These are phyloP conservation scores for Platerodrilus igneus DNA, from an alignment of 2,888 invertebrate species.

Conservation along the genomic window DNA sequence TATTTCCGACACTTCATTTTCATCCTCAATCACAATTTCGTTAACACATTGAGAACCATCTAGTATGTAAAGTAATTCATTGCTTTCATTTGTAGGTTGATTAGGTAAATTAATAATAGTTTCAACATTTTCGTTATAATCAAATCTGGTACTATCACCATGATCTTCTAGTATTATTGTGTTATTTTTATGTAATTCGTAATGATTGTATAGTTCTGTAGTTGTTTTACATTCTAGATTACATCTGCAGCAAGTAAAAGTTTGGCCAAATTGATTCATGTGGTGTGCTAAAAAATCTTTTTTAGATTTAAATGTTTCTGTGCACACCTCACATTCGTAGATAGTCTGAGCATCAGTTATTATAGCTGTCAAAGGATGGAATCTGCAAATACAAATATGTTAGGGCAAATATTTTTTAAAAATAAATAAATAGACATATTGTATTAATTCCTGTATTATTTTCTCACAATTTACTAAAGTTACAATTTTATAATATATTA, in stretches of 20 bases:
- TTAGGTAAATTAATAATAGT: slow-evolving; percentile 33
- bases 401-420: too few relatives aligned
- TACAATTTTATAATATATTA: too few relatives aligned
- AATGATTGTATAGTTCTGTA: slow-evolving; percentile 40
- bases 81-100: slow-evolving; percentile 27
- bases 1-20: slow-evolving; percentile 24
- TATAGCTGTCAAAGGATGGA: slow-evolving; percentile 22
- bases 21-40: slow-evolving; percentile 42
- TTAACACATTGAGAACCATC: slow-evolving; percentile 42
- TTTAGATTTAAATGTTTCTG: slow-evolving; percentile 37
- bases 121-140: slow-evolving; percentile 31
- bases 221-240: slow-evolving; percentile 34
- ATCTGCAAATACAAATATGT: slow-evolving; percentile 32
- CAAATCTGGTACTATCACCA: slow-evolving; percentile 10
- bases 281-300: slow-evolving; percentile 40
- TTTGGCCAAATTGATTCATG: slow-evolving; percentile 36
- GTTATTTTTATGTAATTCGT: slow-evolving; percentile 38
- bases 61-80: slow-evolving; percentile 42
- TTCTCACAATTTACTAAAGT: too few relatives aligned
- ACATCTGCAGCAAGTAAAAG: slow-evolving; percentile 43
- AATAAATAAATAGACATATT: too few relatives aligned
- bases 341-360: slow-evolving; percentile 18
- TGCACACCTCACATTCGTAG: slow-evolving; percentile 44
- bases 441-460: neutral
- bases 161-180: slow-evolving; percentile 19